Base-by-base conservation (phyloP, 2,888 invertebrate genomes). In the Sipha maydis region DNA sequence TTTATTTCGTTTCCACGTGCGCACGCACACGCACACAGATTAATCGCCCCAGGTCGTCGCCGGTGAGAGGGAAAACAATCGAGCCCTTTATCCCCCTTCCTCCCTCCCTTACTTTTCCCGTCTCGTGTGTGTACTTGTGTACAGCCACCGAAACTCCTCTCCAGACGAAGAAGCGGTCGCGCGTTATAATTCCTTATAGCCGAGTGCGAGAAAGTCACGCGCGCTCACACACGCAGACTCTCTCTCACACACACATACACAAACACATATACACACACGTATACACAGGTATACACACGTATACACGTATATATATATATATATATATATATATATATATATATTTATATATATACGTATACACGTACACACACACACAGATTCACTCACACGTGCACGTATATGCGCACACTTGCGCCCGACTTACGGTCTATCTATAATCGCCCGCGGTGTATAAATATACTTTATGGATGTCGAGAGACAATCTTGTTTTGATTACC, bases 401-500 rank as follows among this genome's bases (percentile, higher is more conserved):
- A n/a, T 11, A 69, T 11, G 17, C 28, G 17, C 71, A 28, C 31
- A 28, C 31, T 2, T 4, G 19, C 4, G 17, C 11, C 14, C 31
- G 78, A 79, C 17, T 25, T 61, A 17, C 79, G 41, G 17, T 69
- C 82, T 21, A 21, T 69, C 69, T 41, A 31, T 5, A 69, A 82
- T 69, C 82, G 82, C 69, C 82, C 11, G 82, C 41, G 41, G 82
- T 69, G 38, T 3, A 31, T 41, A 28, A 14, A 21, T 31, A 28
- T 21, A 31, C 82, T 69, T 21, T 69, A 48, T 69, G 82, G 82
- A 82, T 21, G 67, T 69, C 48, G 41, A 82, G 48, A 73, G 83
- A 75, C 83, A 75, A 75, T 75, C 73, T 75, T 56, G 83, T 73
- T 83, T 83, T 75, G 83, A 83, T 75, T 75, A n/a, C 34, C 56